Evolutionary conservation across 2,888 invertebrate species (phyloP).

Genomic region (Trachelus troglodyta): DNA sequence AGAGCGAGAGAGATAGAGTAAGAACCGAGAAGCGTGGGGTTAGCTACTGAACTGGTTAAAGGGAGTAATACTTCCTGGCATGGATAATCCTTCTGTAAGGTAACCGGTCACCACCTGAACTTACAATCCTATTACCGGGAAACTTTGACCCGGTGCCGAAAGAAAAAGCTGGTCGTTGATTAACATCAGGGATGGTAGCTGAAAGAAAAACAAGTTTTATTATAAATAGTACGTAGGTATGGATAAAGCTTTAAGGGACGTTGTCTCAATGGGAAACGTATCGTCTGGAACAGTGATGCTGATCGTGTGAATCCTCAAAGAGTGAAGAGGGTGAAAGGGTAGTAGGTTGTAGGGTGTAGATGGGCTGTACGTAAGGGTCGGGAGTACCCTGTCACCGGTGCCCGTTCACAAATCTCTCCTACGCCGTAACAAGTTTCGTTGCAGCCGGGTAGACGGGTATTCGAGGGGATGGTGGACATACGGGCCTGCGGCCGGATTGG

Average conservation of each 20-base stretch:
- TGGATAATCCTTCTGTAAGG: background rate
- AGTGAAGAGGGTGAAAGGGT: background rate
- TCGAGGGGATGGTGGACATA: background rate
- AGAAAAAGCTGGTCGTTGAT: background rate
- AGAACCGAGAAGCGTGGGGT: background rate
- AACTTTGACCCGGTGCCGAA: background rate
- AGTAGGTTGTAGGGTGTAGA: background rate
- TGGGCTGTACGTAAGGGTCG: background rate
- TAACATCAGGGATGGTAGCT: background rate
- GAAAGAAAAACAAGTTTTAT: background rate
- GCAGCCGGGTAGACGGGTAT: slow-evolving; percentile 1
- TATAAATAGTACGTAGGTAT: background rate
- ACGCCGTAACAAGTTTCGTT: slow-evolving; percentile 19
- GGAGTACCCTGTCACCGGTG: background rate
- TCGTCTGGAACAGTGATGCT: background rate
- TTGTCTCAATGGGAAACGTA: background rate
- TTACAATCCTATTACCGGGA: background rate
- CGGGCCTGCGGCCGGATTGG: background rate
- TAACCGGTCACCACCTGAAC: background rate
- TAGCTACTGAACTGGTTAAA: background rate
- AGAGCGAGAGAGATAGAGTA: background rate
- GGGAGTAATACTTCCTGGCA: background rate
- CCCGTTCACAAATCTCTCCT: slow-evolving; percentile 21
- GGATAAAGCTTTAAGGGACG: background rate
- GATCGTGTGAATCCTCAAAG: background rate